Evolutionary conservation across 1,140 invertebrate genomes (phyloP).

Genomic region (Chrysomallon squamiferum): DNA sequence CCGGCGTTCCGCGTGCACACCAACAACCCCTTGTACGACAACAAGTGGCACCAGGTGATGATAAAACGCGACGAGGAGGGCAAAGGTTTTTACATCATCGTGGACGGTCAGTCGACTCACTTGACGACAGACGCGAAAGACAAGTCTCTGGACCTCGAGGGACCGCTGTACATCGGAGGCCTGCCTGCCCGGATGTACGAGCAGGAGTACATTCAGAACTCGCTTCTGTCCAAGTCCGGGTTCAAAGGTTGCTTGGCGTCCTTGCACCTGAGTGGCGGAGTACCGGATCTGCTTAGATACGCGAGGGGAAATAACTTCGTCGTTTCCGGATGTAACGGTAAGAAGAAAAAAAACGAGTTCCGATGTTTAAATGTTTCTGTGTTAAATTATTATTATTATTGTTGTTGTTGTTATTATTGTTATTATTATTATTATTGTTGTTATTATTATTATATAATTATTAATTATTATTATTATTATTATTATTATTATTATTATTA

Average conservation of each 20-base stretch:
- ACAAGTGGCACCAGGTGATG: constrained; percentile 90
- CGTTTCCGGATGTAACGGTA: constrained; percentile 31
- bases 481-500: no score
- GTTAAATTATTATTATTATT: no score
- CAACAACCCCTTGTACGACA: constrained; percentile 76
- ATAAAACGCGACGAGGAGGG: constrained; percentile 83
- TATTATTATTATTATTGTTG: no score
- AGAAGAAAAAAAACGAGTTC: no score
- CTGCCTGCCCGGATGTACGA: constrained; percentile 68
- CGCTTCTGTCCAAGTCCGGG: constrained; percentile 81
- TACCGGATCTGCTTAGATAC: constrained; percentile 38
- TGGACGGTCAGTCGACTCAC: constrained; percentile 23
- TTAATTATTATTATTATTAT: no score
- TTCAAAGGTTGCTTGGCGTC: constrained; percentile 94
- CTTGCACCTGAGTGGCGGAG: constrained; percentile 87
- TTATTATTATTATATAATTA: no score
- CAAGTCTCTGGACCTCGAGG: constrained; percentile 25
- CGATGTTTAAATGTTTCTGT: no score
- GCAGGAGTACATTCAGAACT: constrained; percentile 16
- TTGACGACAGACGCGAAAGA: constrained; percentile 63
- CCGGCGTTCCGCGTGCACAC: constrained; percentile 66
- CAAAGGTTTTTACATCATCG: constrained; percentile 18
- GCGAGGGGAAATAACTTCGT: constrained; percentile 13
- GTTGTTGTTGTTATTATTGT: no score
- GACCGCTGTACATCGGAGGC: constrained; percentile 69